Evolutionary conservation across 2,113 vertebrate species (phyloP).

Genomic region (Dicrurus megarhynchus): DNA sequence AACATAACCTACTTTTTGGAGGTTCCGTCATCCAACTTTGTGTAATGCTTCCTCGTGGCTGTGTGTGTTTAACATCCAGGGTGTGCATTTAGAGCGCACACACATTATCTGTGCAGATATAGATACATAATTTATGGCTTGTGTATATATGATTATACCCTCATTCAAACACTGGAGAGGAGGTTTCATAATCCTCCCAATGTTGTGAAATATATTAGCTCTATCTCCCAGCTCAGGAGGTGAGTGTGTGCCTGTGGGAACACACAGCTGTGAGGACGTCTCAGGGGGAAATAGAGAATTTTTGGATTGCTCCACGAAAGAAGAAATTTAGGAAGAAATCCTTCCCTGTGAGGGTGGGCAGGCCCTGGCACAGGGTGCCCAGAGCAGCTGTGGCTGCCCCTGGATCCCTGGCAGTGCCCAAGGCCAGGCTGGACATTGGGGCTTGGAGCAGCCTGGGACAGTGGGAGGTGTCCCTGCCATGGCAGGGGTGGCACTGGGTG

Average conservation of each 20-base stretch:
- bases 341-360: accelerated
- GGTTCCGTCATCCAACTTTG: neutral
- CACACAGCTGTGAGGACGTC: neutral
- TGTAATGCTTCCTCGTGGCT: neutral
- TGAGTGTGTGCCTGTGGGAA: neutral
- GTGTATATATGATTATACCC: neutral
- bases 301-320: neutral
- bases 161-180: neutral
- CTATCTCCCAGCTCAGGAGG: neutral
- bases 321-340: neutral
- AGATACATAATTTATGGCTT: neutral
- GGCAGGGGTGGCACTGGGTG: neutral
- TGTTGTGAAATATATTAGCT: neutral
- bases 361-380: neutral
- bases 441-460: neutral
- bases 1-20: neutral
- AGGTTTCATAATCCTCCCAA: neutral
- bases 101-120: neutral
- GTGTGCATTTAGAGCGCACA: neutral
- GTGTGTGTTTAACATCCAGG: neutral
- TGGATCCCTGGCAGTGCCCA: neutral
- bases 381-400: neutral
- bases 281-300: accelerated
- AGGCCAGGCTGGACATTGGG: neutral
- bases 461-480: neutral